phyloP scores from a whole-genome alignment of 2,113 vertebrate genomes.

The Asarcornis scutulata region DNA sequence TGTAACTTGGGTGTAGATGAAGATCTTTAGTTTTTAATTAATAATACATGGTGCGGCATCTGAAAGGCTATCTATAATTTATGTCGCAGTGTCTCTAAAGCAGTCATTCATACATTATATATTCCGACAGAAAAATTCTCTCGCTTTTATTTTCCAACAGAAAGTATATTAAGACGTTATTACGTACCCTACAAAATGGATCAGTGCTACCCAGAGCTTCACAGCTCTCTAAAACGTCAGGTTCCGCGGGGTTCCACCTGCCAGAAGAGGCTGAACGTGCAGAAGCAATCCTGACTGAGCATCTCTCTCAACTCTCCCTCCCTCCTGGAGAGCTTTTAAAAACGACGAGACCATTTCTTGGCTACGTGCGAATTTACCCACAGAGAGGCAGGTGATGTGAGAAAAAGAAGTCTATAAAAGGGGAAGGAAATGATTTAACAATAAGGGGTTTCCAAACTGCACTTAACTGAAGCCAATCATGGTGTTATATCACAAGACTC shows the following conservation, averaged over 20 bases:
- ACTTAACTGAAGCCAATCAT: background rate
- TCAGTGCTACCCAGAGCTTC: background rate
- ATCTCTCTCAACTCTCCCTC: background rate
- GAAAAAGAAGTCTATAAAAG: background rate
- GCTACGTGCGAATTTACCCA: background rate
- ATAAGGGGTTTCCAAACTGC: background rate
- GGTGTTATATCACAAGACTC: background rate
- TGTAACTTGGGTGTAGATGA: slow-evolving; percentile 60
- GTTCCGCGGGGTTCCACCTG: background rate
- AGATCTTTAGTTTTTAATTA: slow-evolving; percentile 77
- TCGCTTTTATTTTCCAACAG: slow-evolving; percentile 61
- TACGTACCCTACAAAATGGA: slow-evolving; percentile 11
- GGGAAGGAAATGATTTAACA: background rate
- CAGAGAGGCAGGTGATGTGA: background rate
- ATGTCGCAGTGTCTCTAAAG: slow-evolving; percentile 68
- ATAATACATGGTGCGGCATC: slow-evolving; percentile 75
- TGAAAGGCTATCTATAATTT: slow-evolving; percentile 76
- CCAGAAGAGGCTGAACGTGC: background rate
- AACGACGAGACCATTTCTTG: background rate
- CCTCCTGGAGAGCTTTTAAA: slow-evolving; percentile 6
- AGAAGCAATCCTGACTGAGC: background rate
- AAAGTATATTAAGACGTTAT: slow-evolving; percentile 47
- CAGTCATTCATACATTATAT: slow-evolving; percentile 71
- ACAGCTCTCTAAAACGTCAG: background rate
- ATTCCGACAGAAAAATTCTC: slow-evolving; percentile 74